A percentile compares a stretch with the other conserved stretches of the same genome.
phyloP scores from a whole-genome alignment of 2,888 invertebrate species.

The Hymenopus coronatus region DNA sequence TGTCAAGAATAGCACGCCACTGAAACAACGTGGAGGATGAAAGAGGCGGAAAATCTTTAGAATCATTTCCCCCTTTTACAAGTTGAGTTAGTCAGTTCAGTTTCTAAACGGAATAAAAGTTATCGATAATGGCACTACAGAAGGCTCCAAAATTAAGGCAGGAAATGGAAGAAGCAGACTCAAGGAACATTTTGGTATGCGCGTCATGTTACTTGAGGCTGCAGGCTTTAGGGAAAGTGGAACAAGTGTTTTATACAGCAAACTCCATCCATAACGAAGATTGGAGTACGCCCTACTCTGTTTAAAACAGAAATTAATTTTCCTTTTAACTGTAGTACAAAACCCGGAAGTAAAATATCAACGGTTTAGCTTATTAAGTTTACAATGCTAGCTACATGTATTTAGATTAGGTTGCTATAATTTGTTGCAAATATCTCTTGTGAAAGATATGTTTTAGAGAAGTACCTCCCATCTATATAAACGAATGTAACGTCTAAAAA shows the following conservation, averaged over 20 bases:
- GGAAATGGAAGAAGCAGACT: neutral
- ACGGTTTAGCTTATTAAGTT: too few species aligned
- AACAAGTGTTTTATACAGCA: neutral
- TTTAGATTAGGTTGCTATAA: too few species aligned
- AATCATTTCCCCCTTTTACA: neutral
- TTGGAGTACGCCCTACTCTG: neutral
- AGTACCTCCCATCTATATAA: too few species aligned
- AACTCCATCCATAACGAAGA: neutral
- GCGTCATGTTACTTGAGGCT: neutral
- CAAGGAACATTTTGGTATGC: neutral
- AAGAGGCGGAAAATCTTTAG: neutral
- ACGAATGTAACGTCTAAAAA: too few species aligned
- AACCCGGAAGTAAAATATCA: neutral
- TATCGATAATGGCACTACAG: neutral
- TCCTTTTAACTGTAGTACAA: neutral
- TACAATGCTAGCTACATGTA: too few species aligned
- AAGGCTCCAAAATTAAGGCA: neutral
- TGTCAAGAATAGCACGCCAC: neutral
- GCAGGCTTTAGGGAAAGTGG: neutral
- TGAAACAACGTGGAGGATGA: neutral
- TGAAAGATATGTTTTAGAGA: too few species aligned
- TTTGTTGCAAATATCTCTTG: too few species aligned
- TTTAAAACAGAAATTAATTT: neutral
- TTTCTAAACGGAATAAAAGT: neutral
- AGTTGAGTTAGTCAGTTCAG: neutral